Percentiles rank a stretch among this genome's conserved stretches.
phyloP scores from a whole-genome alignment of 1,140 invertebrate genomes.

The Fopius arisanus region DNA sequence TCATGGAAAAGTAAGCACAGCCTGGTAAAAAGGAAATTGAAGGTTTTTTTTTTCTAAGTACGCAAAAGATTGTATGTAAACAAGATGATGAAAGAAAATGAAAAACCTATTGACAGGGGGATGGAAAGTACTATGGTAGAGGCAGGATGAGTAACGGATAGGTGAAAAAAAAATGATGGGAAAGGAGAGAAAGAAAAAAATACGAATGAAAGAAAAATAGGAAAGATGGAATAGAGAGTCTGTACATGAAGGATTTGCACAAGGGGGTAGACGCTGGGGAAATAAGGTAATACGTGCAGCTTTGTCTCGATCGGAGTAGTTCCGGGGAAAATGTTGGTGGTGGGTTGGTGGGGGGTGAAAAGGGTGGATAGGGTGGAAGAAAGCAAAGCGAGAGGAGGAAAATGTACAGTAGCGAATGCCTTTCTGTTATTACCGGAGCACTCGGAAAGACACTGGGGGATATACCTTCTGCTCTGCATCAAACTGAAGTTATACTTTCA shows the following conservation, averaged over 20 bases:
- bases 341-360: background rate
- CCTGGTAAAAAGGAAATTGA: slow-evolving; percentile 4
- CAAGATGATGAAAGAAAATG: slow-evolving; percentile 1
- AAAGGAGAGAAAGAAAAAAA: slow-evolving; percentile 4
- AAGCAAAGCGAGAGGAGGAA: slow-evolving; percentile 13
- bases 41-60: slow-evolving; percentile 32
- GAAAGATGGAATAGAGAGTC: slow-evolving; percentile 15
- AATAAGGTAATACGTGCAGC: slow-evolving; percentile 54
- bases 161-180: slow-evolving; percentile 1
- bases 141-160: background rate
- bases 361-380: background rate
- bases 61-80: slow-evolving; percentile 26
- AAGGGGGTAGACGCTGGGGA: slow-evolving; percentile 49
- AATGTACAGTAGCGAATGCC: slow-evolving; percentile 14
- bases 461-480: slow-evolving; percentile 31
- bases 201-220: background rate
- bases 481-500: slow-evolving; percentile 47
- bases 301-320: slow-evolving; percentile 50
- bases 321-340: background rate
- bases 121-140: slow-evolving; percentile 4
- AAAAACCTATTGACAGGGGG: background rate
- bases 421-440: slow-evolving; percentile 29
- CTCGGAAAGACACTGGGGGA: slow-evolving; percentile 10
- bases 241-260: slow-evolving; percentile 50
- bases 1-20: slow-evolving; percentile 11